Evolutionary conservation across 1,140 invertebrate species (phyloP), one percentile per base, ranked within the genome.

Genomic region (Sinella curviseta): DNA sequence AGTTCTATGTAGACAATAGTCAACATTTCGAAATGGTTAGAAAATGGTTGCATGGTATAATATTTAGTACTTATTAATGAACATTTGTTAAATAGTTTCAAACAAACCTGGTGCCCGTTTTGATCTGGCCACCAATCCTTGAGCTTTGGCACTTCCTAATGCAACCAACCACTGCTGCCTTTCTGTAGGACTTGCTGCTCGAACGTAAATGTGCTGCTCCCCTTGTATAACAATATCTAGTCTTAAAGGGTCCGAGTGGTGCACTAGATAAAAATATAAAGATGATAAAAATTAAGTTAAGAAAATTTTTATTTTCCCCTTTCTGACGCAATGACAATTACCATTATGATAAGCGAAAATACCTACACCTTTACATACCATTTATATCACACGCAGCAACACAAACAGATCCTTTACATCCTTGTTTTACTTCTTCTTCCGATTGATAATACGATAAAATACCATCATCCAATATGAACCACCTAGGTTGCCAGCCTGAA

Each of bases 401-500:
- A 88, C 93, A 94, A 75, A 94, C 90, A 48, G 93, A 94, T 17
- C 94, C 93, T 88, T 94, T 94, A 86, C 93, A 94, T 3, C 93
- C 93, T 88, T 93, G 92, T 85, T 90, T 92, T 1, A 94, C 93
- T 88, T 94, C 93, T 82, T 94, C 93, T 85, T 93, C 90, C 2
- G 93, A 94, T 86, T 93, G 93, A 86, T 94, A 95, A 86, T 95
- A 95, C 0, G 93, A 93, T 83, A 94, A 85, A 73, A 94, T 90
- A 39, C 93, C 93, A 88, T 94, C 91, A 83, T 94, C 92, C 82
- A 94, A 87, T 65, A 94, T 89, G 89, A 95, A 95, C 93, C 93
- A 95, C 85, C 94, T 89, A 28, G 93, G 93, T 87, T 95, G 93
- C 94, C 94, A 95, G 80, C 93, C 94, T 94, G n/a, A n/a, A n/a